Percentiles rank a stretch among this genome's conserved stretches.
phyloP scores from a whole-genome alignment of 2,888 invertebrate species.

The Folsomia manolachei region DNA sequence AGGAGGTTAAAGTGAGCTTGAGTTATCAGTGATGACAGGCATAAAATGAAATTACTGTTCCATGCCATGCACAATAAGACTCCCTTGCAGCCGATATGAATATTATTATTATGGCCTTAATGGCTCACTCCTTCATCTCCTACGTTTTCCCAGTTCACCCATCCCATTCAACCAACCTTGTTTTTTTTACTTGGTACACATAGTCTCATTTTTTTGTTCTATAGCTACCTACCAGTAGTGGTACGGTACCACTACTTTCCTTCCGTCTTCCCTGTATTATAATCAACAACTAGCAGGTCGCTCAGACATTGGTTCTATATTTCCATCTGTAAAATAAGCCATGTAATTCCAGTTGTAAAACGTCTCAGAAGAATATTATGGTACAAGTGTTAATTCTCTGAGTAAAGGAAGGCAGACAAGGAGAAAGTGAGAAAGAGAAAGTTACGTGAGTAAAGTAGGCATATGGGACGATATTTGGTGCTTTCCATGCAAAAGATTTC shows the following conservation, averaged over 20 bases:
- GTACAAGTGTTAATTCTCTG: no score
- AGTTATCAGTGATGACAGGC: conserved; percentile 36
- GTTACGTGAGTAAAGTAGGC: background rate
- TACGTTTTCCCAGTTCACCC: background rate
- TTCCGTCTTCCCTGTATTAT: no score
- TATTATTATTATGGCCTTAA: conserved; percentile 10
- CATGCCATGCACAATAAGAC: background rate
- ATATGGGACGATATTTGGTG: background rate
- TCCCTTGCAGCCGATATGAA: background rate
- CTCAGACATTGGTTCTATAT: no score
- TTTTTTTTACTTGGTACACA: no score
- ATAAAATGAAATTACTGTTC: conserved; percentile 29
- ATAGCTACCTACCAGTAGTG: background rate
- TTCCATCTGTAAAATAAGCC: background rate
- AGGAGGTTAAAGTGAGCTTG: conserved; percentile 29
- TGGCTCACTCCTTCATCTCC: background rate
- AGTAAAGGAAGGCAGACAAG: background rate
- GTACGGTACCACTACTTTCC: no score
- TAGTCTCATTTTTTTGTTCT: background rate
- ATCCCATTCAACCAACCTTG: no score
- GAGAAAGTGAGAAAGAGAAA: conserved; percentile 15
- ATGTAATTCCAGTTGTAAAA: background rate
- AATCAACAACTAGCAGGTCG: no score
- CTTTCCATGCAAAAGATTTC: no score
- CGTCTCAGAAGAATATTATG: no score